Percentiles rank a stretch among this genome's conserved stretches.
Conservation (phyloP, 2,888 invertebrate genomes). For the Troides oblongomaculatus region DNA sequence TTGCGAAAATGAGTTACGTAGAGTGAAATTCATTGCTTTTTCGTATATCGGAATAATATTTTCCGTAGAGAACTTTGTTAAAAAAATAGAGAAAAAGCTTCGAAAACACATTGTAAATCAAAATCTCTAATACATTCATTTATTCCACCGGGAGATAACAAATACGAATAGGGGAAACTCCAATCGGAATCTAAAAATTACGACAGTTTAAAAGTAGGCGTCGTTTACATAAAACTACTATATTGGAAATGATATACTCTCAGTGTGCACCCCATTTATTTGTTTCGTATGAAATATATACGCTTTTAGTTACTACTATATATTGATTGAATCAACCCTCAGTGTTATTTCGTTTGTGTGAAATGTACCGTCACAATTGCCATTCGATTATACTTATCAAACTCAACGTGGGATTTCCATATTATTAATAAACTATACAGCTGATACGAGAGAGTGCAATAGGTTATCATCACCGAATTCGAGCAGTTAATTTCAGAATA, state of each 20-base stretch:
- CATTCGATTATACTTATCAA: constrained; percentile 9
- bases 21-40: no score
- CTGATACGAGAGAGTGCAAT: constrained; percentile 5
- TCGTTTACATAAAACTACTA: constrained; percentile 77
- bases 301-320: constrained; percentile 17
- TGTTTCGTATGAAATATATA: constrained; percentile 52
- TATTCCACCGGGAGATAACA: constrained; percentile 70
- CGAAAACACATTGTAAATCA: constrained; percentile 68
- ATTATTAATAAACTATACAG: neutral
- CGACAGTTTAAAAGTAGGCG: constrained; percentile 79
- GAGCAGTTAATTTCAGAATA: no score
- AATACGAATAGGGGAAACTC: constrained; percentile 68
- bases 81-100: constrained; percentile 41
- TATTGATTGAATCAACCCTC: constrained; percentile 34
- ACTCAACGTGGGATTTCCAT: constrained; percentile 14
- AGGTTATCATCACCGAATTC: neutral
- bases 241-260: constrained; percentile 71
- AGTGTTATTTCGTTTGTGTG: constrained; percentile 26
- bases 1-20: no score
- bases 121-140: constrained; percentile 69
- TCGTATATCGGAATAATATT: neutral
- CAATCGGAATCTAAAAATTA: constrained; percentile 79
- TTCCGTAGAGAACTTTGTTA: neutral
- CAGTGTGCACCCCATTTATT: constrained; percentile 58
- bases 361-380: constrained; percentile 12